A percentile compares a stretch with the other conserved stretches of the same genome.
Evolutionary conservation across 2,888 invertebrate genomes (phyloP).

Genomic region (Hyposoter didymator): DNA sequence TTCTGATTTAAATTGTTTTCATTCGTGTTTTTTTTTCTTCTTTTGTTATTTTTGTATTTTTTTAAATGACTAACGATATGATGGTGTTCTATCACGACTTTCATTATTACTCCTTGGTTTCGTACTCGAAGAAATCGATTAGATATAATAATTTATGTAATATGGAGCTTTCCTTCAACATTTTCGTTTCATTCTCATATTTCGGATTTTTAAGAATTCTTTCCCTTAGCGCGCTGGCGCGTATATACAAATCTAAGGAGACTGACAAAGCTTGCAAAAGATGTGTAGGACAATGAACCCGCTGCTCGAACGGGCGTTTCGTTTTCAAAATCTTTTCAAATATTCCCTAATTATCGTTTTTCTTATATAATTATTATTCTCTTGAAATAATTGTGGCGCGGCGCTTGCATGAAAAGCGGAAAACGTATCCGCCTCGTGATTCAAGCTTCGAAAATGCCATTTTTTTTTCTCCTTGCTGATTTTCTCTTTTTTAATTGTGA

Average conservation of each 20-base stretch:
- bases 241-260: constrained; percentile 69
- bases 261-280: constrained; percentile 69
- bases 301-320: constrained; percentile 42
- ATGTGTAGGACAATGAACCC: constrained; percentile 54
- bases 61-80: constrained; percentile 48
- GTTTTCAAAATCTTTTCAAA: constrained; percentile 19
- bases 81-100: constrained; percentile 57
- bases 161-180: constrained; percentile 31
- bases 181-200: constrained; percentile 9
- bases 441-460: constrained; percentile 60
- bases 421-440: constrained; percentile 60
- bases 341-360: constrained; percentile 42
- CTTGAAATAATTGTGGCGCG: constrained; percentile 48
- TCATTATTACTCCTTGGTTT: constrained; percentile 50
- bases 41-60: background rate
- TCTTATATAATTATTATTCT: constrained; percentile 14
- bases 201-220: constrained; percentile 12
- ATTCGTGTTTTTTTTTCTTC: background rate
- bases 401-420: constrained; percentile 65
- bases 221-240: constrained; percentile 51
- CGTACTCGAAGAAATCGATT: constrained; percentile 53
- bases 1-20: constrained; percentile 8
- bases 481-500: constrained; percentile 37
- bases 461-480: constrained; percentile 13
- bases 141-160: constrained; percentile 49